Base-by-base conservation (phyloP, 2,888 invertebrate genomes). In the Stegophylla sp. region DNA sequence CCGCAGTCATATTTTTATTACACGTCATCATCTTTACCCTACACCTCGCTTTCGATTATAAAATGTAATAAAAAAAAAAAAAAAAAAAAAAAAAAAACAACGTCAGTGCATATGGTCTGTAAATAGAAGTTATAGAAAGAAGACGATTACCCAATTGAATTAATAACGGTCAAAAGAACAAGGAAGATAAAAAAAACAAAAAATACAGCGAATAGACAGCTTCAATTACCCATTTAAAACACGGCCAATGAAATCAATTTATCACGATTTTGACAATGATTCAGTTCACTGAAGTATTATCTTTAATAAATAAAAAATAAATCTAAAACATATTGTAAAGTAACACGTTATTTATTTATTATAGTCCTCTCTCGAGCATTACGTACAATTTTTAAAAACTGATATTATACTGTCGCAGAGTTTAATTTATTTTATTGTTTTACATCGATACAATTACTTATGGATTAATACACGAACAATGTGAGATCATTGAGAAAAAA, bases 121-220 rank as follows among this genome's bases (percentile, higher is more conserved):
- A n/a, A n/a, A n/a, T n/a, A 2, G 17, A 64, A 10, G 13, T 7
- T 69, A 45, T 10, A n/a, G 7, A 26, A 15, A 48, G 4, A 48
- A 12, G 48, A 69, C 28, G n/a, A 69, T 28, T 13, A 23, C 20
- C n/a, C 63, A 64, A 75, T 75, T 64, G 41, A 64, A 75, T 75
- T 75, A 75, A 64, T 41, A 64, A 74, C 26, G 17, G 74, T 74
- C 23, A 48, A 15, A 63, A 74, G 23, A 63, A 63, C 74, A 23
- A 28, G 61, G 4, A 23, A 26, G 45, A 26, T 74, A 34, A 73
- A 73, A 74, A 74, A 34, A 59, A 56, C n/a, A 43, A 56, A 28
- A 53, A 20, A 20, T n/a, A 53, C 17, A n/a, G 10, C 26, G 23
- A 15, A 5, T 5, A 28, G 61, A 61, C 61, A 28, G 28, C 61